Evolutionary conservation across 2,797 vertebrate genomes (phyloP).

Genomic region (Thalassophryne amazonica): DNA sequence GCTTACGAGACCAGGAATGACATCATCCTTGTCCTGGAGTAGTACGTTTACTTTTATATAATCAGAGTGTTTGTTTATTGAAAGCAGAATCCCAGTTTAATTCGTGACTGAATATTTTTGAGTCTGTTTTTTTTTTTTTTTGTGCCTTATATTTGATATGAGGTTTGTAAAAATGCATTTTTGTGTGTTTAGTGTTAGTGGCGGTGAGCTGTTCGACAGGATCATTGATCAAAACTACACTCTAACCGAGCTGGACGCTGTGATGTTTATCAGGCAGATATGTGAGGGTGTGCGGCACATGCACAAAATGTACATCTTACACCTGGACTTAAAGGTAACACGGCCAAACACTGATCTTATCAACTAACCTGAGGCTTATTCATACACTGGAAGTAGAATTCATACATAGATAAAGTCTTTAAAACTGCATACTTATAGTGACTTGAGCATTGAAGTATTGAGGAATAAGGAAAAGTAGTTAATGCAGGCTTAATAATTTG

Average conservation of each 20-base stretch:
- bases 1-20: constrained; percentile 95
- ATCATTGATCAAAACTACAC: constrained; percentile 87
- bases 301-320: constrained; percentile 97
- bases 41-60: constrained; percentile 84
- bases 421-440: no score
- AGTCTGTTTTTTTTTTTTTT: background rate
- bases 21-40: constrained; percentile 94
- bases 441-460: no score
- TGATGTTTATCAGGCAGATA: constrained; percentile 92
- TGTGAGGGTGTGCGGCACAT: constrained; percentile 94
- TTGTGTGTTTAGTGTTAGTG: constrained; percentile 82
- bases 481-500: no score
- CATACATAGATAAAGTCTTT: no score
- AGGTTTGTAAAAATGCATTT: background rate
- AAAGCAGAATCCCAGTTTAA: background rate
- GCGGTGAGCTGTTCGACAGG: constrained; percentile 96
- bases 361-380: no score
- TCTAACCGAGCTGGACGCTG: constrained; percentile 87
- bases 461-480: no score
- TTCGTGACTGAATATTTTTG: no score
- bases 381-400: no score
- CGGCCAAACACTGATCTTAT: no score
- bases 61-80: background rate
- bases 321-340: constrained; percentile 94
- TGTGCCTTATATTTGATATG: no score